phyloP scores from a whole-genome alignment of 2,797 vertebrate genomes.

The Microcaecilia unicolor region DNA sequence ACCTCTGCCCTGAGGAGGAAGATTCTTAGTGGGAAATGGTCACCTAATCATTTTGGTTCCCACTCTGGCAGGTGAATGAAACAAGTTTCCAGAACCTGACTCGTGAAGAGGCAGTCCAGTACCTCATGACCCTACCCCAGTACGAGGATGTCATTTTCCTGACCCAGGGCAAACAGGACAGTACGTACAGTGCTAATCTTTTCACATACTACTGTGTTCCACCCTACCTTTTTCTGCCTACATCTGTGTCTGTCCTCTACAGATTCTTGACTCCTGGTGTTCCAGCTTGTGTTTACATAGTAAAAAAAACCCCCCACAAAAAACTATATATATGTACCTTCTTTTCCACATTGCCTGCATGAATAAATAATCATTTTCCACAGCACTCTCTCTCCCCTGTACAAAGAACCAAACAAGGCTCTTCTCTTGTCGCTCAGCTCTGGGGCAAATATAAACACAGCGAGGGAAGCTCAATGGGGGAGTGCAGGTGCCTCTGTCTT shows the following conservation, averaged over 20 bases:
- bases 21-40: accelerated
- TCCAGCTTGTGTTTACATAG: too few relatives aligned
- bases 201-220: not conserved
- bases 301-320: too few relatives aligned
- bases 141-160: slow-evolving; percentile 64
- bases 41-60: not conserved
- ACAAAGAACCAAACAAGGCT: too few relatives aligned
- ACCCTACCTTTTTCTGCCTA: not conserved
- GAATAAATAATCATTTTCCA: too few relatives aligned
- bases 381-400: too few relatives aligned
- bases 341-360: too few relatives aligned
- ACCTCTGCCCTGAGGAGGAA: not conserved
- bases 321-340: too few relatives aligned
- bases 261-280: too few relatives aligned
- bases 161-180: slow-evolving; percentile 82
- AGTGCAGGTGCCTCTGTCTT: too few relatives aligned
- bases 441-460: too few relatives aligned
- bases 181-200: slow-evolving; percentile 56
- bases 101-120: slow-evolving; percentile 84
- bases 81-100: slow-evolving; percentile 75
- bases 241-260: not conserved
- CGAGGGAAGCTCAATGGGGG: too few relatives aligned
- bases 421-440: too few relatives aligned
- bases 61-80: slow-evolving; percentile 66
- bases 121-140: slow-evolving; percentile 62